These are phyloP conservation scores for Brachionus manjavacas DNA, from an alignment of 1,140 invertebrate genomes.

Conservation along the genomic window DNA sequence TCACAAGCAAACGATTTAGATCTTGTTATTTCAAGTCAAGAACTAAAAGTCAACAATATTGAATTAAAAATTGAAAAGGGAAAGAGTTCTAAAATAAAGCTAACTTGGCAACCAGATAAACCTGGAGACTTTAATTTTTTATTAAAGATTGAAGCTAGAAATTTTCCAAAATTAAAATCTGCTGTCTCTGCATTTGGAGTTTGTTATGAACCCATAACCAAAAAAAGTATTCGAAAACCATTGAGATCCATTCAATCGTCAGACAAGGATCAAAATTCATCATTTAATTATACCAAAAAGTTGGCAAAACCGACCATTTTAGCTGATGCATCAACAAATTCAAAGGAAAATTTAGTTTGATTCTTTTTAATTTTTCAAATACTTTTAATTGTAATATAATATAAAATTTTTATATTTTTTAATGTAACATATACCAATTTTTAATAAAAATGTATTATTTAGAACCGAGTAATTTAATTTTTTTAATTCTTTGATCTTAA, in stretches of 20 bases:
- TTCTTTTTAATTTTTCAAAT: not conserved
- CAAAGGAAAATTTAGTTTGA: not conserved
- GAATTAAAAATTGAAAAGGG: not conserved
- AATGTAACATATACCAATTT: not conserved
- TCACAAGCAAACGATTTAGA: not conserved
- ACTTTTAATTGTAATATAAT: not conserved
- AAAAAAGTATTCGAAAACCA: not conserved
- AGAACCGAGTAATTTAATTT: not conserved
- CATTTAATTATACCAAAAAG: not conserved
- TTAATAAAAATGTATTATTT: not conserved
- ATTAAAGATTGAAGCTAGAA: not conserved
- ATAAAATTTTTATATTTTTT: not conserved
- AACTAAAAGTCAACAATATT: conserved; percentile 18
- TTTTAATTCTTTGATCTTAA: not conserved
- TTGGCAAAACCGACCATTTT: not conserved
- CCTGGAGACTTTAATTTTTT: conserved; percentile 16
- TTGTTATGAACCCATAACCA: not conserved
- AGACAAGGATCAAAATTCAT: not conserved
- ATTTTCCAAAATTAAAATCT: not conserved
- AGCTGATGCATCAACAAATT: not conserved
- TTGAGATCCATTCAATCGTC: not conserved
- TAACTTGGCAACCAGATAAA: conserved; percentile 28
- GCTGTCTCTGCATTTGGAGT: not conserved
- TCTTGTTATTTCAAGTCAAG: not conserved
- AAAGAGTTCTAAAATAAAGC: not conserved